Evolutionary conservation across 2,113 vertebrate genomes (phyloP).

Genomic region (Tetrax tetrax): DNA sequence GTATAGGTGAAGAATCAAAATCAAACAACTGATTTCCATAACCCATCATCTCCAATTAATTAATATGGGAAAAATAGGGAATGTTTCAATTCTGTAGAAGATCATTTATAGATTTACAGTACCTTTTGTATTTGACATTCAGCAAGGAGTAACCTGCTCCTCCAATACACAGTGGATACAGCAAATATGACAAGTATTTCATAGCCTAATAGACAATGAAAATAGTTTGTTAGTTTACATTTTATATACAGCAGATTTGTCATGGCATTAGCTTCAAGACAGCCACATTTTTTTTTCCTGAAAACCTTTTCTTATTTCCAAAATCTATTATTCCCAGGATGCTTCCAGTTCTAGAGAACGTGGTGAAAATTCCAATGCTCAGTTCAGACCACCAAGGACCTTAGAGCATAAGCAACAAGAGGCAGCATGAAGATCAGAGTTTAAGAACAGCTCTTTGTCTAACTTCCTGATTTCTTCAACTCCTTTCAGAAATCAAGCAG

Average conservation of each 20-base stretch:
- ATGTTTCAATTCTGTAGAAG: neutral
- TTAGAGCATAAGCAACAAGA: neutral
- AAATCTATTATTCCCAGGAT: neutral
- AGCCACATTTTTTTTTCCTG: neutral
- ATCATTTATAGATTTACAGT: neutral
- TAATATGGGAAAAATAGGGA: neutral
- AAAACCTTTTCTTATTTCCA: neutral
- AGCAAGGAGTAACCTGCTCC: constrained; percentile 90
- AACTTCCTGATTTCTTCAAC: neutral
- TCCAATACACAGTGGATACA: constrained; percentile 91
- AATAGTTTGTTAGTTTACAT: neutral
- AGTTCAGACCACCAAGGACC: neutral
- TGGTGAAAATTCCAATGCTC: neutral
- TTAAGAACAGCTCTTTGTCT: neutral
- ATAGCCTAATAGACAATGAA: constrained; percentile 80
- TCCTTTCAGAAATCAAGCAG: neutral
- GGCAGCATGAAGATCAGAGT: neutral
- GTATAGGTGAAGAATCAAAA: neutral
- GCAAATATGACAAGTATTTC: constrained; percentile 91
- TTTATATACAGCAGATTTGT: neutral
- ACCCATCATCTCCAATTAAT: neutral
- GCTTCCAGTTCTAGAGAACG: neutral
- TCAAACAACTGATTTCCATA: neutral
- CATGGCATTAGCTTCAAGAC: neutral
- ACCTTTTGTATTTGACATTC: constrained; percentile 94